phyloP scores from a whole-genome alignment of 1,140 invertebrate genomes.

The Heliconius nattereri region DNA sequence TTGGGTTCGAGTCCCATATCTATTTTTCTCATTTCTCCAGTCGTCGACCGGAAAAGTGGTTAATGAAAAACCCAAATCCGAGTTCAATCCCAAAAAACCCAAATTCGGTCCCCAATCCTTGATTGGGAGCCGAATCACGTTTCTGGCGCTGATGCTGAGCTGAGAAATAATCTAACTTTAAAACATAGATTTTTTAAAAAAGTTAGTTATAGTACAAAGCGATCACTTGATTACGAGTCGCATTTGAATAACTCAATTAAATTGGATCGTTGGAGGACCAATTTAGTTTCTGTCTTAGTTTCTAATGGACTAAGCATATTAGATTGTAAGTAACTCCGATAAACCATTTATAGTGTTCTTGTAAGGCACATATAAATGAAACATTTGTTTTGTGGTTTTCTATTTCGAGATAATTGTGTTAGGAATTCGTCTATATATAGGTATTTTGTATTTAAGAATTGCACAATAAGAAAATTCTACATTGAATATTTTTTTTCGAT shows the following conservation, averaged over 20 bases:
- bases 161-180: background rate
- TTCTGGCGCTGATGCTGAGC: too few species aligned
- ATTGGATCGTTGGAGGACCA: background rate
- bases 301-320: background rate
- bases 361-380: background rate
- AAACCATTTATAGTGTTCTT: background rate
- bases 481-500: too few species aligned
- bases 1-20: too few species aligned
- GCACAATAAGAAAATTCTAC: too few species aligned
- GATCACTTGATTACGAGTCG: slow-evolving; percentile 13
- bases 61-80: too few species aligned
- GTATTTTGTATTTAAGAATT: too few species aligned
- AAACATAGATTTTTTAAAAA: background rate
- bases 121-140: too few species aligned
- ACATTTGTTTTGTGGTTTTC: background rate
- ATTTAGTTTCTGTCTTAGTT: slow-evolving; percentile 18
- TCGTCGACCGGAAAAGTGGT: too few species aligned
- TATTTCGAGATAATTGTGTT: background rate
- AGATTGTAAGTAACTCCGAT: background rate
- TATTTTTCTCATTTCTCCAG: too few species aligned
- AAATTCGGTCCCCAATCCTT: too few species aligned
- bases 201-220: background rate
- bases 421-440: too few species aligned
- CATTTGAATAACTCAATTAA: slow-evolving; percentile 10
- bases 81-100: too few species aligned